Evolutionary conservation across 2,113 vertebrate genomes (phyloP).

Genomic region (Anoura caudifer): DNA sequence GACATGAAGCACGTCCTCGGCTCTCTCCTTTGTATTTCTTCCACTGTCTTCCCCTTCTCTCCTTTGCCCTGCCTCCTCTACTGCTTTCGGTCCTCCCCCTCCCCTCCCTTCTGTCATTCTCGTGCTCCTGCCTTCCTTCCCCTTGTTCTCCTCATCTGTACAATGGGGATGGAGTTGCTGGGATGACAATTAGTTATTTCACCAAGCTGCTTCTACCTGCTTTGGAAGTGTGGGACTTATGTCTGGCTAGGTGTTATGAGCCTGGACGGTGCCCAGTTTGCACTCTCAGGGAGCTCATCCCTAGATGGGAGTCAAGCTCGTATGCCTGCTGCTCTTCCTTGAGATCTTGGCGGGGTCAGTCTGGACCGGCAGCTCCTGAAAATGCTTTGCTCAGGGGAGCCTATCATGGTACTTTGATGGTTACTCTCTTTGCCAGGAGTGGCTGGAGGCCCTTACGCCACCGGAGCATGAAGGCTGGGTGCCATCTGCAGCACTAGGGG

Average conservation of each 20-base stretch:
- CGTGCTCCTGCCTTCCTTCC: not conserved
- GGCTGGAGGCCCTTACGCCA: not conserved
- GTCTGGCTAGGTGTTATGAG: not conserved
- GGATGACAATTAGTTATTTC: not conserved
- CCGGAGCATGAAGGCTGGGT: not conserved
- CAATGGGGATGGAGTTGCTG: not conserved
- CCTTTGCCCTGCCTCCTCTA: too few relatives aligned
- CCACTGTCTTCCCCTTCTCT: not conserved
- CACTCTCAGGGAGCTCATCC: too few relatives aligned
- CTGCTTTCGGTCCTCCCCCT: not conserved
- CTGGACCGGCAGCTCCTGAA: not conserved
- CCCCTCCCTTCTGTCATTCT: not conserved
- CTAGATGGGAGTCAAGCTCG: not conserved
- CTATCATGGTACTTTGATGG: too few relatives aligned
- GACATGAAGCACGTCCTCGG: fast-evolving
- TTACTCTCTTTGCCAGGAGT: not conserved
- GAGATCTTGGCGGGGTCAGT: not conserved
- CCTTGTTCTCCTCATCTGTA: not conserved
- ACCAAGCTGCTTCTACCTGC: not conserved
- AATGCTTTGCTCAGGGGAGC: not conserved
- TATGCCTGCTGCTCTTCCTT: not conserved
- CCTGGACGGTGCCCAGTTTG: not conserved
- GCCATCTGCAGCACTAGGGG: not conserved
- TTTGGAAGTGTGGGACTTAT: not conserved
- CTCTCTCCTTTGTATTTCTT: not conserved